A percentile compares a stretch with the other conserved stretches of the same genome.
Evolutionary conservation across 35 echinoderm and acorn worm genomes (phyloP).

Genomic region (Lytechinus pictus): DNA sequence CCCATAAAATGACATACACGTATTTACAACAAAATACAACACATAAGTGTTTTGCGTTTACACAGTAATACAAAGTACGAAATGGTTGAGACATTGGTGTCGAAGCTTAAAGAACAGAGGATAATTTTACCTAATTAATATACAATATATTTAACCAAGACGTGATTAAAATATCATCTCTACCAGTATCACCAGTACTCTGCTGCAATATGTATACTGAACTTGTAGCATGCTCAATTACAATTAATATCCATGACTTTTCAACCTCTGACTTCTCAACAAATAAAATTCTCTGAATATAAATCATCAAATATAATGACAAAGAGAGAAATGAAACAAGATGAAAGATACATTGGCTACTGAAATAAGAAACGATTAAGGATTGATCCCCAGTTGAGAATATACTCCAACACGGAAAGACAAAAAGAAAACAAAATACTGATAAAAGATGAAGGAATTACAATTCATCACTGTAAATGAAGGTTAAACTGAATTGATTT

Average conservation of each 20-base stretch:
- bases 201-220: not conserved
- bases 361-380: not conserved
- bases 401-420: not conserved
- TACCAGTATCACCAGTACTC: not conserved
- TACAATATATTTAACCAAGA: not conserved
- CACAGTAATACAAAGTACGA: not conserved
- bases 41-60: not conserved
- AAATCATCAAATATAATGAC: not conserved
- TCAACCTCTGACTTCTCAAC: not conserved
- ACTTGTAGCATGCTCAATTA: not conserved
- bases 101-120: not conserved
- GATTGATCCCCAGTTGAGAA: not conserved
- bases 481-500: too few relatives aligned
- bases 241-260: not conserved
- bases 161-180: not conserved
- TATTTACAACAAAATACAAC: slow-evolving; percentile 13
- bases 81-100: not conserved
- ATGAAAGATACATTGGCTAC: not conserved
- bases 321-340: not conserved
- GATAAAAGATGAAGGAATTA: not conserved
- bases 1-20: slow-evolving; percentile 39
- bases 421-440: not conserved
- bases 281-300: not conserved
- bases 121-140: not conserved
- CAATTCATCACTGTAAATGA: not conserved